phyloP scores from a whole-genome alignment of 2,888 invertebrate genomes.

The Antheraea assamensis region DNA sequence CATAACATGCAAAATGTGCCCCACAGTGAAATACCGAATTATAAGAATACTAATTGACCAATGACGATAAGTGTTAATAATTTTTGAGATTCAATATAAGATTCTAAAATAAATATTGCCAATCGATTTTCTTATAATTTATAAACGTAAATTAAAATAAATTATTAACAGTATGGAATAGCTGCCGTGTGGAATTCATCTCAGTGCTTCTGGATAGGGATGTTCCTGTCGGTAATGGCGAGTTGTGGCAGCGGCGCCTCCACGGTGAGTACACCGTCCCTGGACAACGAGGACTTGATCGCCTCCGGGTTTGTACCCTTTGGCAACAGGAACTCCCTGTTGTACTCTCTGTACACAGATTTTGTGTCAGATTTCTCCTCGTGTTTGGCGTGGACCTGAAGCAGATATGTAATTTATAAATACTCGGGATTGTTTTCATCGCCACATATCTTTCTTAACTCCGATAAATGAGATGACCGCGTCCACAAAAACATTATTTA shows the following conservation, averaged over 20 bases:
- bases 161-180: slow-evolving; percentile 81
- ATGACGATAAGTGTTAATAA: slow-evolving; percentile 56
- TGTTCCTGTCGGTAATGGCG: slow-evolving; percentile 89
- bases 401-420: slow-evolving; percentile 37
- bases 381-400: slow-evolving; percentile 98
- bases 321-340: slow-evolving; percentile 97
- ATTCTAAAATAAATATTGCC: slow-evolving; percentile 74
- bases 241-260: slow-evolving; percentile 97
- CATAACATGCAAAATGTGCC: slow-evolving; percentile 55
- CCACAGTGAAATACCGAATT: slow-evolving; percentile 50
- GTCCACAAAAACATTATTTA: slow-evolving; percentile 36
- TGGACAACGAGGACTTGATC: slow-evolving; percentile 97
- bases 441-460: slow-evolving; percentile 49
- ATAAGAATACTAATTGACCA: slow-evolving; percentile 57
- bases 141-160: slow-evolving; percentile 78
- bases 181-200: slow-evolving; percentile 55
- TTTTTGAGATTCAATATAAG: slow-evolving; percentile 77
- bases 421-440: slow-evolving; percentile 33
- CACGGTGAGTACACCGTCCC: slow-evolving; percentile 97
- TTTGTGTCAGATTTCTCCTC: slow-evolving; percentile 98
- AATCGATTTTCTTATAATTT: slow-evolving; percentile 69
- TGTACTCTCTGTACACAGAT: slow-evolving; percentile 98
- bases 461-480: slow-evolving; percentile 41
- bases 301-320: slow-evolving; percentile 98
- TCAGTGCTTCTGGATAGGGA: slow-evolving; percentile 88